phyloP scores from a whole-genome alignment of 2,888 invertebrate species.

The Melinaea menophilus region DNA sequence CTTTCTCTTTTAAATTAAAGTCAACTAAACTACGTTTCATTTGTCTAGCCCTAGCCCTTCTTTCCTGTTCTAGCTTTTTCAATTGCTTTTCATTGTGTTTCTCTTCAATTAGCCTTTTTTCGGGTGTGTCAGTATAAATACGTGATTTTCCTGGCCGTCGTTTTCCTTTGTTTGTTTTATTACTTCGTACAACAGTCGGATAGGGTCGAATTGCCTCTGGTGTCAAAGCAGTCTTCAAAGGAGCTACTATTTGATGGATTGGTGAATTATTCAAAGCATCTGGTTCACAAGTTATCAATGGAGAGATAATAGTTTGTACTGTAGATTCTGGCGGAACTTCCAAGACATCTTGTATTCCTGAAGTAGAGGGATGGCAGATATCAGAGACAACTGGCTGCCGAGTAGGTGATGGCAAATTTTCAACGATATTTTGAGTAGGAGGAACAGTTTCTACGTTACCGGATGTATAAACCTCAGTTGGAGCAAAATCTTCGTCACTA shows the following conservation, averaged over 20 bases:
- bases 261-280: slow-evolving; percentile 19
- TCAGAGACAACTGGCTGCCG: slow-evolving; percentile 11
- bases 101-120: too few species aligned
- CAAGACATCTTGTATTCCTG: slow-evolving; percentile 11
- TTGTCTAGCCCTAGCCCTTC: slow-evolving; percentile 15
- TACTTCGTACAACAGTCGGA: too few species aligned
- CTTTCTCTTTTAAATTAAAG: slow-evolving; percentile 2
- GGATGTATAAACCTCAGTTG: slow-evolving; percentile 7
- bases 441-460: slow-evolving; percentile 7
- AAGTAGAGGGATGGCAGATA: slow-evolving; percentile 13
- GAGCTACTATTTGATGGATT: slow-evolving; percentile 15
- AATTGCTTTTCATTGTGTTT: too few species aligned
- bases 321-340: slow-evolving; percentile 15
- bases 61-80: too few species aligned
- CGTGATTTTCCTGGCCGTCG: too few species aligned
- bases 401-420: slow-evolving; percentile 13
- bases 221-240: slow-evolving; percentile 11
- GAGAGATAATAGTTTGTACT: slow-evolving; percentile 14
- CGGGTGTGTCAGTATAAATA: too few species aligned
- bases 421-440: slow-evolving; percentile 15
- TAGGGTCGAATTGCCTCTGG: slow-evolving; percentile 13
- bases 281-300: slow-evolving; percentile 18
- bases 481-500: slow-evolving; percentile 31
- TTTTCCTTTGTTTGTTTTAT: too few species aligned
- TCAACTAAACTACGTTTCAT: slow-evolving; percentile 12